Evolutionary conservation across 2,113 vertebrate species (phyloP), one percentile per base, ranked within the genome.

Genomic region (Scartelaos histophorus): DNA sequence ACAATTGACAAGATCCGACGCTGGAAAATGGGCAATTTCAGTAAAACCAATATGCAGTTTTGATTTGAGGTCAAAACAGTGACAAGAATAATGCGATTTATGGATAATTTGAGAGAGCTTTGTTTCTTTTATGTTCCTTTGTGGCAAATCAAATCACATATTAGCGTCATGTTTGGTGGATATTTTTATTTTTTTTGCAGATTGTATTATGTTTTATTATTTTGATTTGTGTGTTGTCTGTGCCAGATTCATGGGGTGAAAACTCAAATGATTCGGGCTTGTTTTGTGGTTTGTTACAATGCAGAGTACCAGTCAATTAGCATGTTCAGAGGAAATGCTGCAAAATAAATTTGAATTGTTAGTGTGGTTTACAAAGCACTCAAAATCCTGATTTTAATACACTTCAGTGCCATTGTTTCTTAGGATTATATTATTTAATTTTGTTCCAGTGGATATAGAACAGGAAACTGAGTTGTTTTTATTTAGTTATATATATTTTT

Each of bases 1-100:
- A 89, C 87, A 79, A 85, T 79, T 84, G 80, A 82, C 71, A 83
- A 84, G 78, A 86, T 84, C 75, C 61, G 71, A 46, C 58, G 51
- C 71, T 51, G 45, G 29, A 38, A 70, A 71, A 73, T 62, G 70
- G 83, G 76, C 56, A 78, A 74, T 70, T n/a, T 56, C 58, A 53
- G 24, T 16, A 66, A 65, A 65, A 24, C 49, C 21, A 60, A 62
- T 79, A 46, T 67, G 67, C 43, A 66, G 19, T 61, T 69, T 51
- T 82, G 12, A 71, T 56, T 53, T 7, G 24, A 21, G 67, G 60
- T 21, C 75, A 43, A 68, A 80, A 66, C 29, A 19, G 56, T 46
- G 22, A 19, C 29, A 65, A 21, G 16, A 67, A 45, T 54, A 13
- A 12, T 66, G 75, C 74, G 66, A 83, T 81, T 81, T 78, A 82